These are phyloP conservation scores for Anastrepha obliqua DNA, from an alignment of 1,140 invertebrate genomes.

Conservation along the genomic window DNA sequence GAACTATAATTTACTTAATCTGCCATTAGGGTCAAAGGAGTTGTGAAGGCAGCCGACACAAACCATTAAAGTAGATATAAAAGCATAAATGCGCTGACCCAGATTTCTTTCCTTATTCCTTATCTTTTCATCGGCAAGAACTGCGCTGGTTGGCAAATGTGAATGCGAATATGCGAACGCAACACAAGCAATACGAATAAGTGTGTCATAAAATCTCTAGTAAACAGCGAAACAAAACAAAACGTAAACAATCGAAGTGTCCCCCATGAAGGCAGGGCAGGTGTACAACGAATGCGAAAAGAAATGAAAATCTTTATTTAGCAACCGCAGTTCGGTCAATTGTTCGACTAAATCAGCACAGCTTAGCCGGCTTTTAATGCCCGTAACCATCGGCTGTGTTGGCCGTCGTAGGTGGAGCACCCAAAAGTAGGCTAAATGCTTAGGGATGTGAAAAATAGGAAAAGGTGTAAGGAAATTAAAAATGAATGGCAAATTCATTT, in stretches of 20 bases:
- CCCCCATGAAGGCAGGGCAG: not conserved
- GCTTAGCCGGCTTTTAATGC: not conserved
- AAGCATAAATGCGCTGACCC: conserved; percentile 40
- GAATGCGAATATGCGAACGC: not conserved
- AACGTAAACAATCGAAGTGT: not conserved
- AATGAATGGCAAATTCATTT: conserved; percentile 1
- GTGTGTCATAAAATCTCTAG: conserved; percentile 22
- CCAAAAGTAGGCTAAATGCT: conserved; percentile 33
- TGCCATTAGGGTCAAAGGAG: conserved; percentile 35
- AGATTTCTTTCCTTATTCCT: conserved; percentile 36
- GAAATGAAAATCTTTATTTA: conserved; percentile 32
- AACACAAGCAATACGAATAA: conserved; percentile 6
- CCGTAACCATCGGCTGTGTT: not conserved
- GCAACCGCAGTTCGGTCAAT: conserved; percentile 28
- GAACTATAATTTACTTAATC: conserved; percentile 12
- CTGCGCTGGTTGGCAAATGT: not conserved
- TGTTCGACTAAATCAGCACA: not conserved
- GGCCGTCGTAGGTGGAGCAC: not conserved
- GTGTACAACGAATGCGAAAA: not conserved
- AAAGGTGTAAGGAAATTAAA: not conserved
- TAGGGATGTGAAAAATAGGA: not conserved
- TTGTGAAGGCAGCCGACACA: not conserved
- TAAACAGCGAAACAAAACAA: not conserved
- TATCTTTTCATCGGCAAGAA: conserved; percentile 8
- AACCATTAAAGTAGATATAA: conserved; percentile 1